Evolutionary conservation across 2,797 vertebrate genomes (phyloP).

Genomic region (Platalea minor): DNA sequence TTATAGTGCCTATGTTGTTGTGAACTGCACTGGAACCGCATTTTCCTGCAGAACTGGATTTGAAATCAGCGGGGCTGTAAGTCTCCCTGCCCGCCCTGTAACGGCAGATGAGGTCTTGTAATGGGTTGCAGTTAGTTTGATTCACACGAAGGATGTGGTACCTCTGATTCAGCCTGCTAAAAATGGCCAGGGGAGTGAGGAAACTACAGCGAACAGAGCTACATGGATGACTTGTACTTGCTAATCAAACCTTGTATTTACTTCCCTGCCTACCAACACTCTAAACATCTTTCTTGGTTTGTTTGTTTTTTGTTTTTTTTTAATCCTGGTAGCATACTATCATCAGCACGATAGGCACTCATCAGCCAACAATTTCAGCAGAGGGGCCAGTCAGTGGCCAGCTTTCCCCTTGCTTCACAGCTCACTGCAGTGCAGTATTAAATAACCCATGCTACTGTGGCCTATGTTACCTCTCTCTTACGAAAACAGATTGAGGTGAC

Average conservation of each 20-base stretch:
- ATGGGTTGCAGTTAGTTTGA: not conserved
- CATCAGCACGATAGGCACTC: not conserved
- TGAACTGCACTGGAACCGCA: not conserved
- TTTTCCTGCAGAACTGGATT: not conserved
- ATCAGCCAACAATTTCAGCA: not conserved
- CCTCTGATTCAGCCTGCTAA: constrained; percentile 20
- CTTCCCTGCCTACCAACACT: not conserved
- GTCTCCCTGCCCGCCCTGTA: not conserved
- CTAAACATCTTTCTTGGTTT: not conserved
- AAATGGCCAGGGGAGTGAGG: not conserved
- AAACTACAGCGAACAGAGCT: not conserved
- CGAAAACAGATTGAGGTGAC: not conserved
- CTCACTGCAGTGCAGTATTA: not conserved
- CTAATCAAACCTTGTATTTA: not conserved
- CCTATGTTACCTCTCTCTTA: not conserved
- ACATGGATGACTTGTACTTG: not conserved
- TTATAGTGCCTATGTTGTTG: not conserved
- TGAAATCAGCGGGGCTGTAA: not conserved
- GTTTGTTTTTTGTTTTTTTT: not conserved
- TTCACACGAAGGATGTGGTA: not conserved
- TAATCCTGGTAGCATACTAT: not conserved
- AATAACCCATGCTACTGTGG: not conserved
- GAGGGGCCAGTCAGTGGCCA: not conserved
- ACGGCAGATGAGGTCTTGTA: not conserved
- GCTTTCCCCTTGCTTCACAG: not conserved